Base-by-base conservation (phyloP, 2,797 vertebrate species). In the Iguana delicatissima region DNA sequence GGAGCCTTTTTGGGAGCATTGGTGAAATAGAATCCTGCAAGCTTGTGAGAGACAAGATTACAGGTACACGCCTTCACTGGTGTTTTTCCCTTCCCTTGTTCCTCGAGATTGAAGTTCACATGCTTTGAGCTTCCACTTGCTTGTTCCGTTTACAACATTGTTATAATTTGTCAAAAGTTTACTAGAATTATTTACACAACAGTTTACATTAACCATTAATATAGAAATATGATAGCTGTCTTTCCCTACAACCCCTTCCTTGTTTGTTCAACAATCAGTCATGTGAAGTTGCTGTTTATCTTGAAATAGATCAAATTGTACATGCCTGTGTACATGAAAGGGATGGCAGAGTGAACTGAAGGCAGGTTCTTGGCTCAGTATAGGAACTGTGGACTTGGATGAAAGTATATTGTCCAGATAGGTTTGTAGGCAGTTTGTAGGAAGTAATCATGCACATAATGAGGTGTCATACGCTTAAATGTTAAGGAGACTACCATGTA, bases 1-100 rank as follows among this genome's bases (percentile, higher is more conserved):
- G 99, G 95, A 99, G 99, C 98, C 98, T 99, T 94, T 99, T 99
- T 8, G 99, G 99, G 90, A 99, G 99, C 98, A 99, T 99, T 92
- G 99, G 99, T 72, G 99, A 99, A 97, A 99, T 99, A 0, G 99
- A 99, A 97, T 99, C 99, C 97, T 99, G 99, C 98, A 99, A 99
- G 95, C 98, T 99, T 82, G 99, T 99, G 96, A 98, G 99, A 89
- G 99, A 99, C 97, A 99, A 99, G 98, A 99, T 99, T 95, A 99
- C 99, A 99, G 99, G 99, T 99, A 98, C 84, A 55, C 24, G 10
- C 20, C 35, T 84, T 83, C 29, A 57, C 22, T 89, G 93, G 42
- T 12, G 77, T 79, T n/a, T 24, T 24, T 12, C 18, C 10, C 32
- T 0, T 76, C 87, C 80, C 0, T 0, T 57, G 29, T 0, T 0